Conservation (phyloP, 1,140 invertebrate species). For the Himalopsyche phryganea region DNA sequence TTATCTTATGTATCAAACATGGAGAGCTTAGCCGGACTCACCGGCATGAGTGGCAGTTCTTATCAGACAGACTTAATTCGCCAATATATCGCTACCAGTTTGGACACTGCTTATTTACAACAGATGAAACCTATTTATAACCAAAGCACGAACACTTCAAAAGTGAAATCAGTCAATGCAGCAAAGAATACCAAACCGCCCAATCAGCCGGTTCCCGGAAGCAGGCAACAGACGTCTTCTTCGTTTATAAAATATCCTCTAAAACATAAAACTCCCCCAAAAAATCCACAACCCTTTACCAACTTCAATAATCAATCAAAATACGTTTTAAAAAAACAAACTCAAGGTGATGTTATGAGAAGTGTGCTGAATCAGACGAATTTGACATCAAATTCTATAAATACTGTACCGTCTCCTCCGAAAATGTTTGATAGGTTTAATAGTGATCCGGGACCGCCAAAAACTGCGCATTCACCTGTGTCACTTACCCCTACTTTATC, state of each 20-base stretch:
- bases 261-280: conserved; percentile 2
- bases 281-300: neutral
- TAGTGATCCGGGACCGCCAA: conserved; percentile 22
- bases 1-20: conserved; percentile 28
- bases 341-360: conserved; percentile 2
- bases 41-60: neutral
- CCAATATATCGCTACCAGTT: conserved; percentile 20
- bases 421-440: conserved; percentile 4
- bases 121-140: conserved; percentile 23
- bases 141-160: neutral
- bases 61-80: conserved; percentile 27
- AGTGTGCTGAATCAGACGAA: conserved; percentile 44
- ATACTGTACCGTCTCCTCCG: conserved; percentile 32
- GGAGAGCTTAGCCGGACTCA: conserved; percentile 12
- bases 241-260: neutral
- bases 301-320: neutral
- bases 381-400: conserved; percentile 35
- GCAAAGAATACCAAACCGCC: neutral
- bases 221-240: neutral
- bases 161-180: conserved; percentile 12
- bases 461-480: conserved; percentile 16
- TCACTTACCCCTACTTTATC: conserved; percentile 27
- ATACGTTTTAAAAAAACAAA: too few relatives aligned
- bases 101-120: conserved; percentile 12
- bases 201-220: neutral